Base-by-base conservation (phyloP, 2,888 invertebrate species). In the Heliconius charithonia region DNA sequence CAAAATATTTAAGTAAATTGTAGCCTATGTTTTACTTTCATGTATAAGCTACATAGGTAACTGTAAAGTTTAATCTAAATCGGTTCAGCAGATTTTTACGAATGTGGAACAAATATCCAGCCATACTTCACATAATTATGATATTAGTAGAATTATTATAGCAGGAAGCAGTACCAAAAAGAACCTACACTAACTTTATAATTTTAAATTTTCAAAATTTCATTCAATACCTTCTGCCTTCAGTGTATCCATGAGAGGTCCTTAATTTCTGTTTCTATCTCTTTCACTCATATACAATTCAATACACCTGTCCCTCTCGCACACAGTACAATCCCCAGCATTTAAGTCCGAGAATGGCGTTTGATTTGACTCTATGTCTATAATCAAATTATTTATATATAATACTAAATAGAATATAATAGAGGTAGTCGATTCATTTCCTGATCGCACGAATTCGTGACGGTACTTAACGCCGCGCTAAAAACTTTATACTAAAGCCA, bases 181-280 rank as follows among this genome's bases (percentile, higher is more conserved):
- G 9, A 70, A 70, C 37, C 19, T 9, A 16, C 13, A 65, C n/a
- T 29, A 10, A 76, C 27, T 25, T 51, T 1, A 69, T 27, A 74
- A 41, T 56, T n/a, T 75, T 56, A 37, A 71, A 70, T 25, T 63
- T 59, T 56, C 16, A 75, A 79, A 84, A 84, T 83, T 72, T 78
- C 85, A 85, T 32, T 81, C 86, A 80, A 88, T 16, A 32, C 84
- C 25, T 87, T 91, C 82, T 90, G 9, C 86, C n/a, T 75, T 16
- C 45, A 81, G 76, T 77, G 32, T 86, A 83, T 79, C n/a, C 19
- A 80, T 78, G 82, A 86, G 86, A 88, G 90, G 88, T 91, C 90
- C 92, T 93, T 92, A 92, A 93, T 93, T 93, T 92, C 85, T 89
- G 80, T 84, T 41, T 19, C 86, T 73, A 9, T 90, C 92, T 83